Conservation (phyloP, 2,113 vertebrate species). For the Strix aluco region DNA sequence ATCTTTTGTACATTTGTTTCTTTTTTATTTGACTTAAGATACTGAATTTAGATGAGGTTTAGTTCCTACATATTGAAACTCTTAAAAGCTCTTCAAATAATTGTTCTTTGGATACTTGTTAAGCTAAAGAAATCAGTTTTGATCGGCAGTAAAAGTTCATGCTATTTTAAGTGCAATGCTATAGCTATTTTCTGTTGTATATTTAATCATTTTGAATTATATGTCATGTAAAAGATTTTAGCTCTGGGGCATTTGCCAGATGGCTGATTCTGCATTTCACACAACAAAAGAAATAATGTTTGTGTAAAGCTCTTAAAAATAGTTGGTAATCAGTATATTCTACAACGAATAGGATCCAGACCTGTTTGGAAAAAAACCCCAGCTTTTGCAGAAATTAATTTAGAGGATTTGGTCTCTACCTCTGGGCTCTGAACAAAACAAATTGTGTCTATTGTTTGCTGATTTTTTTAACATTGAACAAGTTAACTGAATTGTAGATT, state of each 20-base stretch:
- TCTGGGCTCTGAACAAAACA: conserved; percentile 68
- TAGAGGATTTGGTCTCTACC: conserved; percentile 66
- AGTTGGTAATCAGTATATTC: conserved; percentile 77
- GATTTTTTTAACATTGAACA: conserved; percentile 52
- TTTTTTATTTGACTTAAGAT: conserved; percentile 60
- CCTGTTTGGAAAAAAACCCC: conserved; percentile 62
- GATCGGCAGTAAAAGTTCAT: conserved; percentile 70
- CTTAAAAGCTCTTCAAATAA: conserved; percentile 70
- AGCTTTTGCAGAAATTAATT: conserved; percentile 71
- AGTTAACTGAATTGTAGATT: conserved; percentile 62
- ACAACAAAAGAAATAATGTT: conserved; percentile 77
- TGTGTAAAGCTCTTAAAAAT: conserved; percentile 77
- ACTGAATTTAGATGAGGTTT: conserved; percentile 68
- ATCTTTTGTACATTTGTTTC: conserved; percentile 56
- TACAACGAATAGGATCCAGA: conserved; percentile 72
- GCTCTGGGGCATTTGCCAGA: conserved; percentile 76
- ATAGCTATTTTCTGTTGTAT: conserved; percentile 73
- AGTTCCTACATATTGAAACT: conserved; percentile 67
- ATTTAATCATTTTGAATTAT: conserved; percentile 78
- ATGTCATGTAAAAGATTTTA: conserved; percentile 78
- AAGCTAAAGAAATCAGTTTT: conserved; percentile 67
- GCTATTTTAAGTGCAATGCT: conserved; percentile 70
- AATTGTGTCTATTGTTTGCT: conserved; percentile 68
- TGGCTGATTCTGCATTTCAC: conserved; percentile 74
- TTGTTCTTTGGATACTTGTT: conserved; percentile 66